Conservation (phyloP, 2,113 vertebrate genomes). For the cat (Felis catus) region DNA sequence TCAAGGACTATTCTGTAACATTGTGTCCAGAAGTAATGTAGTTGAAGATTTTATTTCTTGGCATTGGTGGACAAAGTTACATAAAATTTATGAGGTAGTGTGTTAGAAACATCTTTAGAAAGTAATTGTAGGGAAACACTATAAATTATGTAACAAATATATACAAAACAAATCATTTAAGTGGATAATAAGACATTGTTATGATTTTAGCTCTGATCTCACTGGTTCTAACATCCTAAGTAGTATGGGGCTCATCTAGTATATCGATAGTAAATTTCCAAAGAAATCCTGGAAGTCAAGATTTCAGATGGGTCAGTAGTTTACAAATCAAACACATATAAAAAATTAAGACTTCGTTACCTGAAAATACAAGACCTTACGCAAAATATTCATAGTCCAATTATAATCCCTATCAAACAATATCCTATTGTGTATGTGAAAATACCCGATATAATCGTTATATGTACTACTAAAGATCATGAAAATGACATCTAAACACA, state of each 20-base stretch:
- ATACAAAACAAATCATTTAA: background rate
- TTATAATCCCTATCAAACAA: background rate
- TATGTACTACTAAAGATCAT: background rate
- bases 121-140: background rate
- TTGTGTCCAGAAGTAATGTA: background rate
- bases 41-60: conserved; percentile 29
- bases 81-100: conserved; percentile 27
- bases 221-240: background rate
- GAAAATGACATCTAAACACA: background rate
- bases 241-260: background rate
- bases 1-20: background rate
- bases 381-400: background rate
- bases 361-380: background rate
- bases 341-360: background rate
- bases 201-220: conserved; percentile 37
- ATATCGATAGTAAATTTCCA: background rate
- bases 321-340: background rate
- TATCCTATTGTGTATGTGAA: background rate
- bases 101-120: conserved; percentile 52
- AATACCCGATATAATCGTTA: background rate
- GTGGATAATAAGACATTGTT: background rate
- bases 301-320: background rate
- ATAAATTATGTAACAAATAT: background rate
- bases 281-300: background rate
- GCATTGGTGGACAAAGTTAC: background rate